Conservation (phyloP, 2,113 vertebrate species). For the cat (Felis catus) region F.catus_Fca126_mat1.0 CM031428.1:54206001-54206500, state of each 20-base stretch:
- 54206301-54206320: fast-evolving
- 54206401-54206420: background rate
- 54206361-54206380: background rate
- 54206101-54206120: background rate
- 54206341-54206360: background rate
- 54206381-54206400: background rate
- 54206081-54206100: background rate
- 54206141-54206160: background rate
- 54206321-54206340: background rate
- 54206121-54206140: background rate
- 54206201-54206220: background rate
- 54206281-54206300: background rate
- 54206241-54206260: background rate
- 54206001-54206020: no score
- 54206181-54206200: background rate
- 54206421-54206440: background rate
- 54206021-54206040: background rate
- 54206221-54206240: background rate
- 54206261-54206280: background rate
- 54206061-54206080: background rate
- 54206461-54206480: no score
- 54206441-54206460: background rate
- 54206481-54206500: no score
- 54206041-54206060: background rate
- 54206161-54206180: background rate